A percentile compares a stretch with the other conserved stretches of the same genome.
Conservation (phyloP, 2,888 invertebrate species). For the Caenorhabditis sp. region DNA sequence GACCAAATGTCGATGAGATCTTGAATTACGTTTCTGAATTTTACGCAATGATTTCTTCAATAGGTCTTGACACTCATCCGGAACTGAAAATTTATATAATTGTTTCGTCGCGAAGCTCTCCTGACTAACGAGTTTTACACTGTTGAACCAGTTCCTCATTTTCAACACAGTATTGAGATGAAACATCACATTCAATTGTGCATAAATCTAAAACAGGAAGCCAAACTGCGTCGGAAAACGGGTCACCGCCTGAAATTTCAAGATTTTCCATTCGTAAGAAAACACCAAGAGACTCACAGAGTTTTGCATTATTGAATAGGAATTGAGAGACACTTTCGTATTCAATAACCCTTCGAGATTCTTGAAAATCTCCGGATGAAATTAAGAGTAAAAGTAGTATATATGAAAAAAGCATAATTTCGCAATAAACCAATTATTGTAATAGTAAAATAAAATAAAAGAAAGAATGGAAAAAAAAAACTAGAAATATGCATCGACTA, state of each 20-base stretch:
- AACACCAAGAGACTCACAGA: constrained; percentile 13
- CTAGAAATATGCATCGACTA: constrained; percentile 7
- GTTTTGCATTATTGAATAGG: constrained; percentile 18
- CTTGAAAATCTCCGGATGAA: constrained; percentile 1
- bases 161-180: constrained; percentile 65
- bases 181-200: constrained; percentile 55
- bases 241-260: constrained; percentile 57
- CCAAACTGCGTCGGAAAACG: constrained; percentile 67
- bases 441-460: constrained; percentile 2
- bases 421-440: constrained; percentile 3
- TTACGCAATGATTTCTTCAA: constrained; percentile 26
- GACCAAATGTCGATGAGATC: constrained; percentile 7
- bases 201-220: constrained; percentile 67
- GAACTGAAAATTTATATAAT: constrained; percentile 28
- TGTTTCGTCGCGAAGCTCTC: background rate
- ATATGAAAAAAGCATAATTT: background rate
- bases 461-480: constrained; percentile 4
- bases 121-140: constrained; percentile 59
- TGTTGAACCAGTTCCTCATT: constrained; percentile 64
- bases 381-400: background rate
- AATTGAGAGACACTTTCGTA: constrained; percentile 31
- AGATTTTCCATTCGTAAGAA: background rate
- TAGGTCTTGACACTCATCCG: constrained; percentile 44
- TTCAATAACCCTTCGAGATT: constrained; percentile 11
- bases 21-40: constrained; percentile 19